phyloP scores from a whole-genome alignment of 1,140 invertebrate genomes.

The Drosophila ogumai region DNA sequence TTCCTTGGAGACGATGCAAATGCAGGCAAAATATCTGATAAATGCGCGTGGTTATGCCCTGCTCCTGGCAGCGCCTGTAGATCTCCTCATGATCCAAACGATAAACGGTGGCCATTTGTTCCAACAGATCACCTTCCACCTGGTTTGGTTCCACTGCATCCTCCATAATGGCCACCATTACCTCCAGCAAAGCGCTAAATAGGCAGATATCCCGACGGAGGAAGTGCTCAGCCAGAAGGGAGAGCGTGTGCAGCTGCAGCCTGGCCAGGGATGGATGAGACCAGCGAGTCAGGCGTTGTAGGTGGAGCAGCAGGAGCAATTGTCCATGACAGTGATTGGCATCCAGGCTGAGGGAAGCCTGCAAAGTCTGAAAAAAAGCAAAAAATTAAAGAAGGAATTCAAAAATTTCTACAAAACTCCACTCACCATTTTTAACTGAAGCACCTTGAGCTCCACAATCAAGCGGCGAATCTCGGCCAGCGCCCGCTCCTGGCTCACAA shows the following conservation, averaged over 20 bases:
- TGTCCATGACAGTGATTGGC: slow-evolving; percentile 44
- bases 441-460: slow-evolving; percentile 5
- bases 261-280: neutral
- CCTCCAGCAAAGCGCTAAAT: slow-evolving; percentile 57
- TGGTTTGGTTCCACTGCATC: slow-evolving; percentile 11
- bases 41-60: slow-evolving; percentile 28
- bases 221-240: slow-evolving; percentile 1
- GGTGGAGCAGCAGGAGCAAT: slow-evolving; percentile 28
- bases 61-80: slow-evolving; percentile 19
- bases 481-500: slow-evolving; percentile 20
- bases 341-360: neutral
- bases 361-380: fast-evolving
- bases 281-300: slow-evolving; percentile 39
- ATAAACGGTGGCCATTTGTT: slow-evolving; percentile 1
- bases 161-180: slow-evolving; percentile 33
- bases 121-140: neutral
- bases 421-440: slow-evolving; percentile 72
- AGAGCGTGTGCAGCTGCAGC: slow-evolving; percentile 20
- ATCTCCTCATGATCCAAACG: slow-evolving; percentile 24
- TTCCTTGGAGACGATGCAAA: slow-evolving; percentile 39
- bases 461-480: slow-evolving; percentile 8
- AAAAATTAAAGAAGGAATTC: too few species aligned
- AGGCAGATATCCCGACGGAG: slow-evolving; percentile 84
- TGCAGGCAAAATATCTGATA: slow-evolving; percentile 60
- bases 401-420: slow-evolving; percentile 33